Evolutionary conservation across 2,797 vertebrate genomes (phyloP), one percentile per base, ranked within the genome.

Genomic region (Sphaeramia orbicularis): DNA sequence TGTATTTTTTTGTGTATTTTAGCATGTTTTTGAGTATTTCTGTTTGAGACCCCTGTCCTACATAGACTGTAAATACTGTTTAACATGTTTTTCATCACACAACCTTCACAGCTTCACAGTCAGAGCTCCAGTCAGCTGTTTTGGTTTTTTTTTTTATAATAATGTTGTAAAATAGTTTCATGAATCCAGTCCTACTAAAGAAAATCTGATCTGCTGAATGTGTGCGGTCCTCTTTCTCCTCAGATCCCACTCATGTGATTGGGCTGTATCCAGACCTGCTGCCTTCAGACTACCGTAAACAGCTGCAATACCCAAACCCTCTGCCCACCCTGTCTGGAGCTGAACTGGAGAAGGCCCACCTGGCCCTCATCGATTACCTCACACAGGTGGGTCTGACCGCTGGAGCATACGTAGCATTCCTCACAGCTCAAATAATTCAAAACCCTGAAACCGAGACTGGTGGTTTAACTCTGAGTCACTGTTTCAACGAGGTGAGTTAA

Each of bases 341-440:
- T 4, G 98, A 99, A 76, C 85, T 99, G 88, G 98, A 99, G 87
- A 98, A 96, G 86, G 98, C 97, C 52, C 97, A 99, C 55, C 93
- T 99, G n/a, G 98, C 98, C 47, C 96, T 99, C n/a, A 99, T 99
- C 49, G 98, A 99, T 91, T 99, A 99, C 90, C 89, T 99, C 83
- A 98, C 98, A 2, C 98, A 98, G 95, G 98, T 93, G 10, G 65
- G 78, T 68, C 15, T 54, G 0, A 35, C 41, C 43, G 24, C 32
- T 8, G 24, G 2, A 24, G 21, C 21, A 24, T 24, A 24, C 6
- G 5, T 1, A 18, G 4, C 38, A 40, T 18, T 45, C 13, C 7
- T 37, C 7, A 12, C 11, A 42, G 9, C 32, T 10, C 35, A 10
- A 35, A 35, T 1, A 1, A 35, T 35, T 4, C 10, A 35, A 35